These are phyloP conservation scores for Therioaphis trifolii DNA, from an alignment of 2,888 invertebrate genomes.

Conservation along the genomic window DNA sequence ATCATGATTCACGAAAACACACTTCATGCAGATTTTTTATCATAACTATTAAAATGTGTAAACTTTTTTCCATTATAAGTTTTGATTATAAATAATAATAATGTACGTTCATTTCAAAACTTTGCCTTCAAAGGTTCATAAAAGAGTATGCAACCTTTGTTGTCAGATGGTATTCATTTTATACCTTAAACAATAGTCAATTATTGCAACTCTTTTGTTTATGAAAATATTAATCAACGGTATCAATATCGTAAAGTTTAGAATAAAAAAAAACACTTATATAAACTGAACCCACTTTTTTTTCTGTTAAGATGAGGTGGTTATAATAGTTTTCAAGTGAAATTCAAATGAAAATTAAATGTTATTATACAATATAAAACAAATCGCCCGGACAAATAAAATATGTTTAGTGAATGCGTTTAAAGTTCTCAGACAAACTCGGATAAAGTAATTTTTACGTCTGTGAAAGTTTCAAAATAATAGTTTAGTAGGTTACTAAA, in stretches of 20 bases:
- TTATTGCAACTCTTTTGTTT: not conserved
- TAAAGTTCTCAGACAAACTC: constrained; percentile 3
- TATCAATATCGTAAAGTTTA: not conserved
- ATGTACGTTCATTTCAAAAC: not conserved
- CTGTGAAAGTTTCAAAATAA: not conserved
- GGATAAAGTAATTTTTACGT: constrained; percentile 17
- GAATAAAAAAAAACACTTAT: not conserved
- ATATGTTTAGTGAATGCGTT: not conserved
- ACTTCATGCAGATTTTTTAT: not conserved
- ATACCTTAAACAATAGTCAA: constrained; percentile 30
- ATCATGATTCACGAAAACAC: constrained; percentile 1
- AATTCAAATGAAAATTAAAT: not conserved
- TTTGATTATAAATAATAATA: constrained; percentile 12
- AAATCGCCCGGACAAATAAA: not conserved
- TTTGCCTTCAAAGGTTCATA: constrained; percentile 7
- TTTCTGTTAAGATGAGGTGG: not conserved
- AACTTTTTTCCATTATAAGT: constrained; percentile 29
- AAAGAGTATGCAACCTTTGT: constrained; percentile 10
- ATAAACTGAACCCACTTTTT: not conserved
- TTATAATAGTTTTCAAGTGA: not conserved
- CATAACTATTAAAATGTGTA: not conserved
- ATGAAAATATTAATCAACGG: constrained; percentile 10
- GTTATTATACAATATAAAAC: not conserved
- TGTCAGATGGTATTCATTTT: not conserved
- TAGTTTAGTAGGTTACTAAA: constrained; percentile 3